phyloP scores from a whole-genome alignment of 2,113 vertebrate genomes.

The Oreochromis spilurus region DNA sequence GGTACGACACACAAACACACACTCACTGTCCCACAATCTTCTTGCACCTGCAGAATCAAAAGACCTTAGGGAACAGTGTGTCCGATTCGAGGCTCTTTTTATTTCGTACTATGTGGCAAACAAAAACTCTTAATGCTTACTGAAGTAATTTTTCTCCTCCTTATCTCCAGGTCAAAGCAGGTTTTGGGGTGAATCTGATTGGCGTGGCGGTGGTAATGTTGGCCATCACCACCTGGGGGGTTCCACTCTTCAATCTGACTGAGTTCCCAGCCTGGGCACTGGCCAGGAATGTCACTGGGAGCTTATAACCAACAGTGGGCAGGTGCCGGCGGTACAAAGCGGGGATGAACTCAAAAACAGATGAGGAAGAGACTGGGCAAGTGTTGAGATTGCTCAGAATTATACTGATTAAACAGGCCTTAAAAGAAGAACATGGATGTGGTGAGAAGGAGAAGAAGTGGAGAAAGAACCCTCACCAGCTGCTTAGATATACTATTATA shows the following conservation, averaged over 20 bases:
- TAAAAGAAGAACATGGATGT: not conserved
- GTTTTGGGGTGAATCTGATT: constrained; percentile 93
- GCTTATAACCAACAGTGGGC: constrained; percentile 58
- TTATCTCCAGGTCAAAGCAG: constrained; percentile 88
- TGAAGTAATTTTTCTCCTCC: not conserved
- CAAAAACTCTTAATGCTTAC: not conserved
- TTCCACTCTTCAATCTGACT: constrained; percentile 86
- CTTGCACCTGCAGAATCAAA: constrained; percentile 43
- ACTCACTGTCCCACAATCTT: not conserved
- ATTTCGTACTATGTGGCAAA: not conserved
- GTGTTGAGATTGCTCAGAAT: not conserved
- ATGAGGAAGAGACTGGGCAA: not conserved
- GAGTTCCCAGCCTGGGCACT: constrained; percentile 87
- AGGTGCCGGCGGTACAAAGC: not conserved
- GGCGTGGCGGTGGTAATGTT: constrained; percentile 91
- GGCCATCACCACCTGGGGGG: constrained; percentile 94
- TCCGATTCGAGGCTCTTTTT: not conserved
- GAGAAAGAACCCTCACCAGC: not conserved
- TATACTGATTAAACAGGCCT: not conserved
- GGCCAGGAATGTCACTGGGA: constrained; percentile 77
- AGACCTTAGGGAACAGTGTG: not conserved
- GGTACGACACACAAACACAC: constrained; percentile 68
- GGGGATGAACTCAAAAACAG: not conserved
- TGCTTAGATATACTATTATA: not conserved
- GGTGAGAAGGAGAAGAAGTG: not conserved